phyloP scores from a whole-genome alignment of 2,797 vertebrate genomes.

The Peromyscus attwateri region DNA sequence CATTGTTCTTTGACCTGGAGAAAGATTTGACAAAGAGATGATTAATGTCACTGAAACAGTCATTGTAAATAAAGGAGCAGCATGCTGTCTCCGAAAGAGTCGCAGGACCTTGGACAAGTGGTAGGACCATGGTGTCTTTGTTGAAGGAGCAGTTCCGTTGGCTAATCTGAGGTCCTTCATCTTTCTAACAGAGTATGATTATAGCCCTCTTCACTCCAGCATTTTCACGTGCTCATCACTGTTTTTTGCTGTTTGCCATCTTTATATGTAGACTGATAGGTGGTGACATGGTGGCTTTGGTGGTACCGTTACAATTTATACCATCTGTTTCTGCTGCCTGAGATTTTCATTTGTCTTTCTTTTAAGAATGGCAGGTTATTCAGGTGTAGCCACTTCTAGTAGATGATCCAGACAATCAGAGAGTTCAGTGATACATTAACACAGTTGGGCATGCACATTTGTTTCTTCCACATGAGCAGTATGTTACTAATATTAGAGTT shows the following conservation, averaged over 20 bases:
- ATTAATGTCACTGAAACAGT: constrained; percentile 28
- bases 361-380: constrained; percentile 6
- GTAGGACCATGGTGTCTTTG: neutral
- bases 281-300: neutral
- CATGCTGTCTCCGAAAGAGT: neutral
- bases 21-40: constrained; percentile 18
- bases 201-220: neutral
- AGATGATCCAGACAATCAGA: constrained; percentile 15
- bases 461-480: neutral
- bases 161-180: neutral
- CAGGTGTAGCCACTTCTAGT: neutral
- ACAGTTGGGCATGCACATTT: neutral
- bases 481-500: neutral
- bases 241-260: neutral
- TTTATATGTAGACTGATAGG: neutral
- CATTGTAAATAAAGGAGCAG: neutral
- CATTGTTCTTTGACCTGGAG: constrained; percentile 49
- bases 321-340: neutral
- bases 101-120: neutral
- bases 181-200: neutral
- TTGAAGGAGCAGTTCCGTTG: neutral
- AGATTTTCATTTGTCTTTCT: neutral
- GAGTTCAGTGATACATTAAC: neutral
- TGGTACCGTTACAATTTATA: neutral
- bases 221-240: neutral